These are phyloP conservation scores for Latrodectus hesperus DNA, from an alignment of 2,888 invertebrate genomes.

Conservation along the genomic window DNA sequence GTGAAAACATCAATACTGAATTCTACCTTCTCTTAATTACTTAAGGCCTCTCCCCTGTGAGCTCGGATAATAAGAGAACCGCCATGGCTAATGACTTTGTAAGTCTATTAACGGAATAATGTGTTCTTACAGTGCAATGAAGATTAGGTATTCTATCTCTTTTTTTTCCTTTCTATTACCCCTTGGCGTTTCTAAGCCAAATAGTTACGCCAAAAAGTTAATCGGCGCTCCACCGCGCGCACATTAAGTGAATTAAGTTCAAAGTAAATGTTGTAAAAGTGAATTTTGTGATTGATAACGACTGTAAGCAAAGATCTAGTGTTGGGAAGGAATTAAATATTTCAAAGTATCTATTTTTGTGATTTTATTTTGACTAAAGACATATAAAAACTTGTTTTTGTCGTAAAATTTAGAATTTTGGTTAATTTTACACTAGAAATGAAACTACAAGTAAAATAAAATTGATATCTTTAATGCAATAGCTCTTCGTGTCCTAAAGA, in stretches of 20 bases:
- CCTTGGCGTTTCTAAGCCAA: constrained; percentile 12
- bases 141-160: constrained; percentile 15
- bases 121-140: constrained; percentile 38
- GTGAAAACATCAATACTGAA: not conserved
- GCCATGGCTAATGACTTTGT: constrained; percentile 39
- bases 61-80: constrained; percentile 20
- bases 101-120: constrained; percentile 47
- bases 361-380: too few species aligned
- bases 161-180: not conserved
- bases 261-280: not conserved
- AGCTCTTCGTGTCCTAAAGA: too few species aligned
- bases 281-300: too few species aligned
- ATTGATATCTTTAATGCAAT: too few species aligned
- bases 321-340: too few species aligned
- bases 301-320: too few species aligned
- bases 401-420: too few species aligned
- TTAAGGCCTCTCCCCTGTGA: constrained; percentile 4
- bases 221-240: not conserved
- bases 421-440: too few species aligned
- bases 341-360: too few species aligned
- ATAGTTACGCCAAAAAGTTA: constrained; percentile 36
- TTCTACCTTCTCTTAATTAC: constrained; percentile 14
- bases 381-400: too few species aligned
- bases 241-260: constrained; percentile 1
- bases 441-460: too few species aligned